Percentiles rank a stretch among this genome's conserved stretches.
phyloP scores from a whole-genome alignment of 1,140 invertebrate species.

The Ostrea edulis region DNA sequence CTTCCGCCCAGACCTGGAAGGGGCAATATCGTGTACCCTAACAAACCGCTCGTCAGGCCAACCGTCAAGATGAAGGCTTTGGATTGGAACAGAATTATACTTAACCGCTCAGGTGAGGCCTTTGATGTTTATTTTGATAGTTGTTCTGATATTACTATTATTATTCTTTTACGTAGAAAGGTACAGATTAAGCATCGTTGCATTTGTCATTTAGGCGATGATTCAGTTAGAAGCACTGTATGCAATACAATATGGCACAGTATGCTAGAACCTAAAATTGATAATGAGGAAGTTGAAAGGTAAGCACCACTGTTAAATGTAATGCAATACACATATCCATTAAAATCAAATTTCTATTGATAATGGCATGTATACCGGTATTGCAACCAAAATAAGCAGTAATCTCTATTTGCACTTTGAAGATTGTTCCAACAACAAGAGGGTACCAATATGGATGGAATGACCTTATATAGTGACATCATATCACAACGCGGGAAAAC shows the following conservation, averaged over 20 bases:
- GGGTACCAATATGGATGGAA: not conserved
- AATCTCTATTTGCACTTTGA: not conserved
- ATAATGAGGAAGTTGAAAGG: constrained; percentile 72
- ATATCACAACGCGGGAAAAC: constrained; percentile 45
- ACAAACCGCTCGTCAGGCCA: constrained; percentile 73
- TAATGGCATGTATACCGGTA: too few relatives aligned
- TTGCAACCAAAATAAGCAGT: too few relatives aligned
- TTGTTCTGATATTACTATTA: not conserved
- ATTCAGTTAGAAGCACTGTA: constrained; percentile 41
- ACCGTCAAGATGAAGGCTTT: constrained; percentile 66
- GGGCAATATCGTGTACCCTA: constrained; percentile 69
- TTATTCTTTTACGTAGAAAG: not conserved
- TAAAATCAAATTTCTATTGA: too few relatives aligned
- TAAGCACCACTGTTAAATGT: constrained; percentile 22
- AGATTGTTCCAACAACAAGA: constrained; percentile 44
- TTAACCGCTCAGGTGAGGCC: constrained; percentile 64
- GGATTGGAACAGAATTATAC: constrained; percentile 71
- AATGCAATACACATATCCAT: too few relatives aligned
- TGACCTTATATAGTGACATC: constrained; percentile 54
- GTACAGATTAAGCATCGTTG: not conserved
- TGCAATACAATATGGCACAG: constrained; percentile 71
- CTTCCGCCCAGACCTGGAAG: constrained; percentile 70
- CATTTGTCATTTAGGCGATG: constrained; percentile 26
- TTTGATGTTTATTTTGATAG: not conserved
- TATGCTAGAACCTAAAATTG: constrained; percentile 71